Evolutionary conservation across 2,888 invertebrate species (phyloP).

Genomic region (Timema podura): DNA sequence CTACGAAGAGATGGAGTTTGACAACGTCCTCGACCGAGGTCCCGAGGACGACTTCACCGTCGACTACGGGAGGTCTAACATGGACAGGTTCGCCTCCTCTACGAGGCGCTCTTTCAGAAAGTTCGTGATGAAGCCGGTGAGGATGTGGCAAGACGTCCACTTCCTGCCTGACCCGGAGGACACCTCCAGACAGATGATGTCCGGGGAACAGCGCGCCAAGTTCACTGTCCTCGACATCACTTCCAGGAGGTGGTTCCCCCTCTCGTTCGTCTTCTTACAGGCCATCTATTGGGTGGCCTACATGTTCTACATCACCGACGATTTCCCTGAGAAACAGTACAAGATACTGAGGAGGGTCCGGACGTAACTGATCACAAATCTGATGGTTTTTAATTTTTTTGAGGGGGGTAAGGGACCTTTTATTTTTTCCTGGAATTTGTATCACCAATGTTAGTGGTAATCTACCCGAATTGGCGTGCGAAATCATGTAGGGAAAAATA

Average conservation of each 20-base stretch:
- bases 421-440: too few species aligned
- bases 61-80: background rate
- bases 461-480: too few species aligned
- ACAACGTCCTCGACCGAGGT: conserved; percentile 13
- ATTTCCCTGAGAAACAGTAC: conserved; percentile 25
- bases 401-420: too few species aligned
- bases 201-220: conserved; percentile 36
- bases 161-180: conserved; percentile 34
- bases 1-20: background rate
- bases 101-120: background rate
- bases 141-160: conserved; percentile 28
- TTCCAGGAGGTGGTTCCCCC: conserved; percentile 52
- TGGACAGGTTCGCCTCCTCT: background rate
- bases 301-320: conserved; percentile 40
- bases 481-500: too few species aligned
- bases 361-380: too few species aligned
- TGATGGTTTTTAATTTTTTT: too few species aligned
- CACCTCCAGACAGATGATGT: conserved; percentile 30
- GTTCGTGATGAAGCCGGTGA: conserved; percentile 27
- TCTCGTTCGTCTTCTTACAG: conserved; percentile 54
- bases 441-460: too few species aligned
- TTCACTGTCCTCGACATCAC: conserved; percentile 53
- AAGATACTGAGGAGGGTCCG: too few species aligned
- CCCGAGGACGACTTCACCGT: conserved; percentile 26
- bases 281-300: conserved; percentile 45